Percentiles rank a stretch among this genome's conserved stretches.
phyloP scores from a whole-genome alignment of 2,113 vertebrate species.

The Pachycephala philippinensis region DNA sequence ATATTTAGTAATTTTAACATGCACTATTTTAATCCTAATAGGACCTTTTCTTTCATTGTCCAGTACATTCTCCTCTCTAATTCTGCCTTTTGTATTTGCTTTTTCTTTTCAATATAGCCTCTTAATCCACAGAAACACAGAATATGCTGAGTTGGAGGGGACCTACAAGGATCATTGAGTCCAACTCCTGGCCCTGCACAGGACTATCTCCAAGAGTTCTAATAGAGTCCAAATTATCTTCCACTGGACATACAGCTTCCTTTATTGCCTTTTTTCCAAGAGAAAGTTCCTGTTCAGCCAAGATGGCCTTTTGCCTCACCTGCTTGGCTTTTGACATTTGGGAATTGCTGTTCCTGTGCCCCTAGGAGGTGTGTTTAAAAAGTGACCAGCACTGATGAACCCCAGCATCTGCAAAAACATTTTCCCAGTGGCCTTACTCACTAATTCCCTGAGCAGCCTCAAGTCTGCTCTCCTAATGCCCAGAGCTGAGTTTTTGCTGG shows the following conservation, averaged over 20 bases:
- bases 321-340: background rate
- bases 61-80: background rate
- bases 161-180: background rate
- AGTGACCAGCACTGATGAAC: background rate
- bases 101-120: background rate
- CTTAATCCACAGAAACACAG: background rate
- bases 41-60: background rate
- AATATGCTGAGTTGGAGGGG: background rate
- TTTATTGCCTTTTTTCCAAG: background rate
- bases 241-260: background rate
- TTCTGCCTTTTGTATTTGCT: background rate
- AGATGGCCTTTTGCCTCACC: background rate
- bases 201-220: background rate
- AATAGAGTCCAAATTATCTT: background rate
- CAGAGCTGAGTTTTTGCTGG: background rate
- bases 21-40: background rate
- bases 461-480: background rate
- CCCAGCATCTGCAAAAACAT: background rate
- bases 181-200: background rate
- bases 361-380: background rate
- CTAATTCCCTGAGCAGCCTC: background rate
- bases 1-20: background rate
- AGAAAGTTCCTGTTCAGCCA: background rate
- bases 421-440: background rate
- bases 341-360: background rate